Evolutionary conservation across 53 echinoderm and acorn worm genomes (phyloP).

Genomic region (Paracentrotus lividus): DNA sequence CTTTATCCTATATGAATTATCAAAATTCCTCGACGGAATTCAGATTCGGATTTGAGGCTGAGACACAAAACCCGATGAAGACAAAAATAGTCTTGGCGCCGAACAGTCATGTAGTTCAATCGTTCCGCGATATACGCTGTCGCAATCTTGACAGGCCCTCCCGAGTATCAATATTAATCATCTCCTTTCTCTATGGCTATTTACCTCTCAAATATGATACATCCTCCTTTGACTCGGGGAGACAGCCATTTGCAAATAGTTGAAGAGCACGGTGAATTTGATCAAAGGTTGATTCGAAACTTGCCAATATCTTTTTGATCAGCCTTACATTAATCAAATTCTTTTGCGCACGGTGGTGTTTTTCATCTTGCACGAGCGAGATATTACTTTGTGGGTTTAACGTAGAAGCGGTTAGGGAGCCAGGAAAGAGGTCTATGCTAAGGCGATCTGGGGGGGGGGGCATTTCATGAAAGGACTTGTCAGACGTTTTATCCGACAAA

Average conservation of each 20-base stretch:
- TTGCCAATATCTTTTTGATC: conserved; percentile 25
- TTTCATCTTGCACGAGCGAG: not conserved
- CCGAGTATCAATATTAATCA: conserved; percentile 10
- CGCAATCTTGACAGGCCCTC: not conserved
- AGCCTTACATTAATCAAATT: conserved; percentile 42
- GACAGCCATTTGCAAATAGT: conserved; percentile 30
- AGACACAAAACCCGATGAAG: no score
- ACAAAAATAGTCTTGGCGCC: not conserved
- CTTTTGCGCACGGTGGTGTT: not conserved
- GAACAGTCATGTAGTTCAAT: not conserved
- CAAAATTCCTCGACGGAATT: no score
- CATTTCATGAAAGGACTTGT: no score
- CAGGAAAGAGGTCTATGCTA: no score
- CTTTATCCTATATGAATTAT: no score
- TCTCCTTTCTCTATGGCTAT: not conserved
- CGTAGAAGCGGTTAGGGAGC: no score
- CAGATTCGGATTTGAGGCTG: no score
- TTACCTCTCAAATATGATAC: conserved; percentile 48
- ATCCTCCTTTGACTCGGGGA: conserved; percentile 17
- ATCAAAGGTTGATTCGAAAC: conserved; percentile 22
- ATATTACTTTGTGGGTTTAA: conserved; percentile 6
- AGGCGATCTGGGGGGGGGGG: no score
- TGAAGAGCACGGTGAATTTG: not conserved
- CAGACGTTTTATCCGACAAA: no score
- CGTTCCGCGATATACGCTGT: not conserved